A percentile compares a stretch with the other conserved stretches of the same genome.
These are phyloP conservation scores for Prochilodus magdalenae DNA, from an alignment of 2,113 vertebrate genomes.

Conservation along the genomic window DNA sequence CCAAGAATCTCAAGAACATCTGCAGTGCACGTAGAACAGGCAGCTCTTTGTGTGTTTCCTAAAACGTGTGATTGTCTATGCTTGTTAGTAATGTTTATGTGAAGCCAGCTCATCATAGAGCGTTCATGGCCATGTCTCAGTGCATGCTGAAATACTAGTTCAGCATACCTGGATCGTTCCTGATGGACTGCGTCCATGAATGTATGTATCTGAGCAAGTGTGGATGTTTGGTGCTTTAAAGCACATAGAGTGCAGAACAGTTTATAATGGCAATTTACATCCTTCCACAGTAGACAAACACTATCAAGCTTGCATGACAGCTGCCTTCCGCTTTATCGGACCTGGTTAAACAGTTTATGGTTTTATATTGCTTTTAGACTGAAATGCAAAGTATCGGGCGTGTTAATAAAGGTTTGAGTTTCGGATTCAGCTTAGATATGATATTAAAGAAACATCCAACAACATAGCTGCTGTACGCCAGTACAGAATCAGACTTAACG, in stretches of 20 bases:
- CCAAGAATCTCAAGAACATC: not conserved
- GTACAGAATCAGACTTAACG: too few species aligned
- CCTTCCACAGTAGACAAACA: not conserved
- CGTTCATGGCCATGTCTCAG: not conserved
- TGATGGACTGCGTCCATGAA: not conserved
- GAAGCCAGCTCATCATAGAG: not conserved
- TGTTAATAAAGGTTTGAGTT: not conserved
- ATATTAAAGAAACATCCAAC: not conserved
- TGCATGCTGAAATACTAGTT: not conserved
- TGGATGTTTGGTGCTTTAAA: not conserved
- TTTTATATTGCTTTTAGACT: not conserved
- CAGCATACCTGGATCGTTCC: not conserved
- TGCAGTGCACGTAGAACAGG: conserved; percentile 16
- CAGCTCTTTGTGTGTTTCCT: not conserved
- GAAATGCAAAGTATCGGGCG: not conserved
- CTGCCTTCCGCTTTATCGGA: not conserved
- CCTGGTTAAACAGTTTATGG: not conserved
- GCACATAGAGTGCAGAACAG: not conserved
- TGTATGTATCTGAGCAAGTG: not conserved
- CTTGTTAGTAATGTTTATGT: not conserved
- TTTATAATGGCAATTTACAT: conserved; percentile 19
- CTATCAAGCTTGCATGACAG: not conserved
- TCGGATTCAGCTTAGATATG: not conserved
- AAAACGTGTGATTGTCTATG: not conserved
- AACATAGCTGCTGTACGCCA: not conserved